Evolutionary conservation across 1,140 invertebrate species (phyloP).

Genomic region (Drosophila cardini): DNA sequence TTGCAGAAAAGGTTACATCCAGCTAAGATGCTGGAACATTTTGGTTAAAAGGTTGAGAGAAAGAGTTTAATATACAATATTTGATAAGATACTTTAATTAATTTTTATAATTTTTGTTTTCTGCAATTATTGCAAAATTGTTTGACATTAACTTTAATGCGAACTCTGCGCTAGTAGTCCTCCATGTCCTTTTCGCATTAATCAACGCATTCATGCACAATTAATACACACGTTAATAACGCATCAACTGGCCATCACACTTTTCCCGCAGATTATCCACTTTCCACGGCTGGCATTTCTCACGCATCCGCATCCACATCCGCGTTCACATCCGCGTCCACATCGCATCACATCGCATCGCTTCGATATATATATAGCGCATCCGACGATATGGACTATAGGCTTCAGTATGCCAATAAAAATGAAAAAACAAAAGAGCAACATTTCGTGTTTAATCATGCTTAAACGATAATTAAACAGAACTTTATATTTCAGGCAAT

Average conservation of each 20-base stretch:
- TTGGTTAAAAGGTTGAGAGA: background rate
- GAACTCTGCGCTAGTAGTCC: slow-evolving; percentile 14
- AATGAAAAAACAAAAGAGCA: slow-evolving; percentile 7
- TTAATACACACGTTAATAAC: slow-evolving; percentile 77
- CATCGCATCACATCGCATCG: too few species aligned
- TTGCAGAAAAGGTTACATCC: background rate
- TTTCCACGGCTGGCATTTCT: slow-evolving; percentile 27
- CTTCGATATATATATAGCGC: too few species aligned
- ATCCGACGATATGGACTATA: background rate
- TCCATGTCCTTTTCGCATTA: slow-evolving; percentile 55
- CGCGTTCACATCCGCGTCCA: too few species aligned
- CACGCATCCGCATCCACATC: background rate
- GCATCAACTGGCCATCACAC: slow-evolving; percentile 51
- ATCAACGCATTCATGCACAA: slow-evolving; percentile 71
- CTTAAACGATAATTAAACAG: background rate
- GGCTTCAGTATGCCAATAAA: background rate
- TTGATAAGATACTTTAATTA: slow-evolving; percentile 39
- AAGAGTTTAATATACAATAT: background rate
- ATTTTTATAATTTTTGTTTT: slow-evolving; percentile 35
- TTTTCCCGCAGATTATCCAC: slow-evolving; percentile 20
- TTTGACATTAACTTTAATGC: slow-evolving; percentile 48
- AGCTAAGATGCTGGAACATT: too few species aligned
- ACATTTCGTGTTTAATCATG: background rate
- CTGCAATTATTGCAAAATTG: slow-evolving; percentile 55
- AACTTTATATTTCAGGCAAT: background rate